A percentile compares a stretch with the other conserved stretches of the same genome.
These are phyloP conservation scores for Lordiphosa clarofinis DNA, from an alignment of 1,140 invertebrate genomes.

Conservation along the genomic window DNA sequence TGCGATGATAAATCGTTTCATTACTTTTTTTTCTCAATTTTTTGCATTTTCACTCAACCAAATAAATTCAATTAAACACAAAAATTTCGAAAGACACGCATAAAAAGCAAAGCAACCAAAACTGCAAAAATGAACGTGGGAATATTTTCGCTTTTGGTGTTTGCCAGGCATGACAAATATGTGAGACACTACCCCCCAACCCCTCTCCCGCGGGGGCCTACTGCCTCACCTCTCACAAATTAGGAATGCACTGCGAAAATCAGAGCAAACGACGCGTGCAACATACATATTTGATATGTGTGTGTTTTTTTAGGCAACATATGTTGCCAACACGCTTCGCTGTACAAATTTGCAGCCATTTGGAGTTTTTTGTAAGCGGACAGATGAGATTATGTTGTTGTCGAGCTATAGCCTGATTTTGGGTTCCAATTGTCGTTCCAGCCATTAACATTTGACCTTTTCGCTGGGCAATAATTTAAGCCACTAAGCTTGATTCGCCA, in stretches of 20 bases:
- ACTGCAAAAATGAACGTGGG: slow-evolving; percentile 56
- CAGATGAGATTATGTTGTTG: too few relatives aligned
- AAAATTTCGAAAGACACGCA: slow-evolving; percentile 47
- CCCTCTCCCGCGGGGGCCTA: background rate
- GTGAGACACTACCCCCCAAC: background rate
- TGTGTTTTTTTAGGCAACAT: slow-evolving; percentile 31
- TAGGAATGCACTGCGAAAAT: slow-evolving; percentile 55
- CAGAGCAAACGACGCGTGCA: slow-evolving; percentile 52
- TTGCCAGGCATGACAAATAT: slow-evolving; percentile 62
- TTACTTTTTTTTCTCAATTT: slow-evolving; percentile 17
- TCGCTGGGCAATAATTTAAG: too few relatives aligned
- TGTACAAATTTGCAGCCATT: background rate
- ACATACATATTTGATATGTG: slow-evolving; percentile 35
- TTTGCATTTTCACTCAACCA: slow-evolving; percentile 55
- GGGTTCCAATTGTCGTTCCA: too few relatives aligned
- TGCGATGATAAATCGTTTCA: slow-evolving; percentile 55
- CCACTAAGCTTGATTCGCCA: too few relatives aligned
- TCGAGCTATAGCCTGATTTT: too few relatives aligned
- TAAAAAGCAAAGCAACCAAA: slow-evolving; percentile 24
- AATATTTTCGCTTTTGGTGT: slow-evolving; percentile 56
- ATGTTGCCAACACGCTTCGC: slow-evolving; percentile 45
- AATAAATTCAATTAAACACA: slow-evolving; percentile 67
- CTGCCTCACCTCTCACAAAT: slow-evolving; percentile 38
- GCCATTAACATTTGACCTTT: too few relatives aligned
- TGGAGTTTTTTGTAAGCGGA: too few relatives aligned